phyloP scores from a whole-genome alignment of 30 jellyfish, hydroid and myxozoan genomes.

The Turritopsis rubra region DNA sequence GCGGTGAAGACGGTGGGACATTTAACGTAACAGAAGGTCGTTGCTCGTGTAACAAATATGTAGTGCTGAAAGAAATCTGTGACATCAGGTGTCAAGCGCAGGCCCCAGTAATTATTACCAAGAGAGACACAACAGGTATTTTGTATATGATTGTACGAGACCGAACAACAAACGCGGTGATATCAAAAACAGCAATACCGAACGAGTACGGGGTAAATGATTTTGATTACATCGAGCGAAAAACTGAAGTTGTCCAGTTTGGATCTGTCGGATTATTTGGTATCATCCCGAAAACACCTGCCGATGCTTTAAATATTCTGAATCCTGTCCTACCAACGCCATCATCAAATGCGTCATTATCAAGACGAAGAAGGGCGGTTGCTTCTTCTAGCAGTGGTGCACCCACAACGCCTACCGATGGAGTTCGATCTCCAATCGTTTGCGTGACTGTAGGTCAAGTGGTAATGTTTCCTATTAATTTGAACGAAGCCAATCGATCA shows the following conservation, averaged over 20 bases:
- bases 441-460: constrained; percentile 74
- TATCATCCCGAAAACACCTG: constrained; percentile 25
- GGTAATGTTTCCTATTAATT: constrained; percentile 55
- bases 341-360: constrained; percentile 18
- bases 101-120: constrained; percentile 32
- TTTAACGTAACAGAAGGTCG: constrained; percentile 48
- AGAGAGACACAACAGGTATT: constrained; percentile 50
- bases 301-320: constrained; percentile 25
- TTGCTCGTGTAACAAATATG: constrained; percentile 65
- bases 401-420: background rate
- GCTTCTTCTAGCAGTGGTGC: background rate
- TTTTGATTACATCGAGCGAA: constrained; percentile 53
- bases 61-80: constrained; percentile 49
- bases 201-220: constrained; percentile 75
- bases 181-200: background rate
- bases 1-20: constrained; percentile 82
- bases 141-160: constrained; percentile 27
- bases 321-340: background rate
- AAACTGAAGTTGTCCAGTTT: constrained; percentile 27
- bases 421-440: constrained; percentile 76
- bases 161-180: background rate
- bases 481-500: constrained; percentile 56
- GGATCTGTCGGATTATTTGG: constrained; percentile 69
- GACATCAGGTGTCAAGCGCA: constrained; percentile 50
- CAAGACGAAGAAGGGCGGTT: constrained; percentile 51